These are phyloP conservation scores for Rhinichthys klamathensis DNA, from an alignment of 2,113 vertebrate genomes.

Conservation along the genomic window DNA sequence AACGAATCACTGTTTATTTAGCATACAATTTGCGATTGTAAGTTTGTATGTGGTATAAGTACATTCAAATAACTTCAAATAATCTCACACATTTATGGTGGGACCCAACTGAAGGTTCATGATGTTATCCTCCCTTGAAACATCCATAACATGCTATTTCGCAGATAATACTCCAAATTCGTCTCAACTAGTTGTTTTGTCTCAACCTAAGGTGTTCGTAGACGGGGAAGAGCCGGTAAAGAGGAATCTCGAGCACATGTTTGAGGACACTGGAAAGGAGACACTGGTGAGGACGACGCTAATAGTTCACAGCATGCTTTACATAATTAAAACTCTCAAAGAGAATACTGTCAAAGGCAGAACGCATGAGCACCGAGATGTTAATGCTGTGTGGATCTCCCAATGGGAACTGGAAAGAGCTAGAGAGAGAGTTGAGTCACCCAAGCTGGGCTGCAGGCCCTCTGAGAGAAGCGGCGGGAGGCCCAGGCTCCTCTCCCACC, in stretches of 20 bases:
- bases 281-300: conserved; percentile 82
- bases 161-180: too few species aligned
- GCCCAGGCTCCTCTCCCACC: conserved; percentile 55
- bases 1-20: not conserved
- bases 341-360: not conserved
- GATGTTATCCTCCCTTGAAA: too few species aligned
- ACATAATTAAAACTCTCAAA: conserved; percentile 6
- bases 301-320: conserved; percentile 1
- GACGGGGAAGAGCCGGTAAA: conserved; percentile 83
- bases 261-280: conserved; percentile 85
- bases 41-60: not conserved
- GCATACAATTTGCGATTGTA: not conserved
- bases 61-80: not conserved
- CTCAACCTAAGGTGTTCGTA: conserved; percentile 85
- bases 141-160: too few species aligned
- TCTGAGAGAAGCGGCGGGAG: conserved; percentile 19
- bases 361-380: not conserved
- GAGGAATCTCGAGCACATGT: conserved; percentile 87
- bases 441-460: conserved; percentile 36
- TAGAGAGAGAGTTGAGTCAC: conserved; percentile 14
- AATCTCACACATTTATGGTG: too few species aligned
- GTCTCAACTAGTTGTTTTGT: not conserved
- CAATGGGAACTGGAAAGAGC: not conserved
- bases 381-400: conserved; percentile 5
- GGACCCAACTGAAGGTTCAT: not conserved